Conservation (phyloP, 1,140 invertebrate species). For the Megathymus violae region DNA sequence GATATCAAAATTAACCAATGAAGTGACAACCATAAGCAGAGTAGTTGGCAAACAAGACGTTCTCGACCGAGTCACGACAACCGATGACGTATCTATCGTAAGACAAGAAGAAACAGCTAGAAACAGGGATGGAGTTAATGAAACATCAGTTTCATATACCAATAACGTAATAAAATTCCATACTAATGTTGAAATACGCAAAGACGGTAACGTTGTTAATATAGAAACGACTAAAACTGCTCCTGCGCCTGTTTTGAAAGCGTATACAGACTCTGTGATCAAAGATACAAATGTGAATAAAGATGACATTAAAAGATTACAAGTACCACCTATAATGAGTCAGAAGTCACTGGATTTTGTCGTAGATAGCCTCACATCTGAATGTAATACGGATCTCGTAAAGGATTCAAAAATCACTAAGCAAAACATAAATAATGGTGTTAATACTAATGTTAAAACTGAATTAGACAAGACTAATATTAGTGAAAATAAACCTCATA, state of each 20-base stretch:
- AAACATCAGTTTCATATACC: slow-evolving; percentile 63
- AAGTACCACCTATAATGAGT: slow-evolving; percentile 69
- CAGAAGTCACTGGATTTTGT: slow-evolving; percentile 73
- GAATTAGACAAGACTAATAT: slow-evolving; percentile 12
- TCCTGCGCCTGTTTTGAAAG: slow-evolving; percentile 30
- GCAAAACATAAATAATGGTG: slow-evolving; percentile 33
- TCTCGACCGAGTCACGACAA: slow-evolving; percentile 51
- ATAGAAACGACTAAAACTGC: slow-evolving; percentile 50
- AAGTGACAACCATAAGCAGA: slow-evolving; percentile 72
- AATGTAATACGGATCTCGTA: slow-evolving; percentile 40
- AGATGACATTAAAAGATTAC: slow-evolving; percentile 41
- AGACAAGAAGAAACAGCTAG: slow-evolving; percentile 43
- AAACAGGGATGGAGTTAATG: slow-evolving; percentile 49
- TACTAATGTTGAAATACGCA: slow-evolving; percentile 64
- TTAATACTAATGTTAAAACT: slow-evolving; percentile 12
- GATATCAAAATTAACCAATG: slow-evolving; percentile 76
- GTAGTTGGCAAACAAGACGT: slow-evolving; percentile 63
- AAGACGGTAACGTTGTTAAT: slow-evolving; percentile 48
- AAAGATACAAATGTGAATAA: slow-evolving; percentile 42
- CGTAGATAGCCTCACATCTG: slow-evolving; percentile 66
- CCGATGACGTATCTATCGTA: slow-evolving; percentile 48
- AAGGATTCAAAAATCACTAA: slow-evolving; percentile 41
- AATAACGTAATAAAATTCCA: slow-evolving; percentile 75
- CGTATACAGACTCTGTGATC: slow-evolving; percentile 47
- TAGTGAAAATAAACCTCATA: slow-evolving; percentile 33